Evolutionary conservation across 2,113 vertebrate species (phyloP).

Genomic region (Eptesicus fuscus): DNA sequence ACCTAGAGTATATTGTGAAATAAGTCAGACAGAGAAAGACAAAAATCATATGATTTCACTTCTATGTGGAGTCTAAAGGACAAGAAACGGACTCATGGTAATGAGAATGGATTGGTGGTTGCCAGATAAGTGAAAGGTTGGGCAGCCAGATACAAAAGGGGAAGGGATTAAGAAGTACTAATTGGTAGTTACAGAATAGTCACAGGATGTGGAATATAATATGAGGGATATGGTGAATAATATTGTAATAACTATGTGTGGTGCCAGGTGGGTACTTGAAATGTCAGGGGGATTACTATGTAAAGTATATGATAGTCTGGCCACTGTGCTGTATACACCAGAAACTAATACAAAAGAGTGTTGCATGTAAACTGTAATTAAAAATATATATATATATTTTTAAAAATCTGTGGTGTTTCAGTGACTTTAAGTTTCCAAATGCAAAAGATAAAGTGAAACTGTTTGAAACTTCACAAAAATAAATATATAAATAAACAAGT

Average conservation of each 20-base stretch:
- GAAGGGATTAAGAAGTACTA: not conserved
- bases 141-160: not conserved
- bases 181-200: not conserved
- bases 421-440: conserved; percentile 36
- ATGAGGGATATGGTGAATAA: not conserved
- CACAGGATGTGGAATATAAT: not conserved
- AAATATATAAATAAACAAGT: not conserved
- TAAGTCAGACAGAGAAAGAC: not conserved
- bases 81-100: not conserved
- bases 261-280: not conserved
- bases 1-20: not conserved
- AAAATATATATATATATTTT: not conserved
- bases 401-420: not conserved
- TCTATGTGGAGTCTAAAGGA: not conserved
- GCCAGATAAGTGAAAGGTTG: not conserved
- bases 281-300: not conserved
- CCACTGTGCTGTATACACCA: not conserved
- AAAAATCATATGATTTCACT: not conserved
- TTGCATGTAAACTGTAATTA: not conserved
- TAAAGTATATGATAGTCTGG: not conserved
- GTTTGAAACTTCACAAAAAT: conserved; percentile 20
- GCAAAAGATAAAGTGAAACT: conserved; percentile 54
- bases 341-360: not conserved
- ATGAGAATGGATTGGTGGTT: not conserved
- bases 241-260: not conserved